These are phyloP conservation scores for Elaeidobius kamerunicus DNA, from an alignment of 2,888 invertebrate genomes.

Conservation along the genomic window DNA sequence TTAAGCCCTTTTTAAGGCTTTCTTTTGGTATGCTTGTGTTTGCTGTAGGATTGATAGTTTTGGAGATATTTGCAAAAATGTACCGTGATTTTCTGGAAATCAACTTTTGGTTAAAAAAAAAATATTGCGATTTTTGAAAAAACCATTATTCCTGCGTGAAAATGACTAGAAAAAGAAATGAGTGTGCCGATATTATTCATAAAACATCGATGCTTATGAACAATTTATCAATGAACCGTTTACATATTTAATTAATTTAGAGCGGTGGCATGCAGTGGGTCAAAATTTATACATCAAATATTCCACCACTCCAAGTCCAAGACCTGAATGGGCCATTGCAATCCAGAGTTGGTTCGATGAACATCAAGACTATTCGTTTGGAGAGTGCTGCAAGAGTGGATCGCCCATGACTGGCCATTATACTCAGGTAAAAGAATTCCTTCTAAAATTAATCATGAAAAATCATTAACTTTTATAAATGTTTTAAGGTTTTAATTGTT, in stretches of 20 bases:
- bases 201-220: too few species aligned
- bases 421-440: constrained; percentile 35
- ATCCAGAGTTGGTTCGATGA: constrained; percentile 34
- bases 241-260: constrained; percentile 29
- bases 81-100: too few species aligned
- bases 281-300: constrained; percentile 34
- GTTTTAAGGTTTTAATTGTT: too few species aligned
- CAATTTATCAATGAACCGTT: too few species aligned
- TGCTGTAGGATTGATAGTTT: too few species aligned
- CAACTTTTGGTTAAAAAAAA: constrained; percentile 1
- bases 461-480: too few species aligned
- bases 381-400: constrained; percentile 13
- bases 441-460: too few species aligned
- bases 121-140: not conserved
- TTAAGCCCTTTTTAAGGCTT: too few species aligned
- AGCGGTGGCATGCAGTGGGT: constrained; percentile 34
- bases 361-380: constrained; percentile 28
- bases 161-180: not conserved
- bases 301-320: constrained; percentile 19
- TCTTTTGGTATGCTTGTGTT: too few species aligned
- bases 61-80: too few species aligned
- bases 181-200: too few species aligned
- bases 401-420: constrained; percentile 31
- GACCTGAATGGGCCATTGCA: constrained; percentile 26
- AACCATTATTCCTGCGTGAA: not conserved